Evolutionary conservation across 1,140 invertebrate genomes (phyloP), one percentile per base, ranked within the genome.

Genomic region (Holcopasites calliopsidis): DNA sequence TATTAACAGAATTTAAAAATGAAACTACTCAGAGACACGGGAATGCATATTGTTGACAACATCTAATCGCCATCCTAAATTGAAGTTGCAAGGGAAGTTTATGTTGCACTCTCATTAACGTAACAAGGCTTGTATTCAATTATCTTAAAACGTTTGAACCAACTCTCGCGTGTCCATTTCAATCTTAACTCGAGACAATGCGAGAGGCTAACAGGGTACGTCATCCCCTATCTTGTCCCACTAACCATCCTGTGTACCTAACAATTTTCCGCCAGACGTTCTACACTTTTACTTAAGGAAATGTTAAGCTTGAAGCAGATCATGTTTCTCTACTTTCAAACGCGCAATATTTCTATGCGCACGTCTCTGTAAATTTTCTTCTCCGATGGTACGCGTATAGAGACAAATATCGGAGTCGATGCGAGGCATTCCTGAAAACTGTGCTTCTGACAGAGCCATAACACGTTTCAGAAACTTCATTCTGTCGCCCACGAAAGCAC

Each of bases 361-460:
- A 21, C 23, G n/a, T 10, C 8, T 10, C 3, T 38, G n/a, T 35
- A 58, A 60, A 60, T 61, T 3, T 42, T 18, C 35, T 23, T 42
- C 23, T n/a, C n/a, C 23, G 21, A 61, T 31, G 21, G 38, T 23
- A 38, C 18, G 38, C 40, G 42, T 61, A 61, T 61, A 42, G 40
- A 11, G 33, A 23, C 26, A 61, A 61, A 61, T 61, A 42, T 61
- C 23, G 35, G 38, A 16, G 58, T 18, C 58, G 16, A 23, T 47
- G 16, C 58, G 57, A 3, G 10, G 11, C 33, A 38, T 61, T 61
- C 28, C 35, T 26, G 13, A 10, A 42, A 61, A 61, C 42, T 61
- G 35, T 61, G 58, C 11, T 28, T n/a, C 13, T 61, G 58, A 61
- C 58, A 61, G 38, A 42, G 58, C 58, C 26, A 42, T 61, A 42